Percentiles rank a stretch among this genome's conserved stretches.
phyloP scores from a whole-genome alignment of 2,797 vertebrate genomes.

The Poeciliopsis turneri region DNA sequence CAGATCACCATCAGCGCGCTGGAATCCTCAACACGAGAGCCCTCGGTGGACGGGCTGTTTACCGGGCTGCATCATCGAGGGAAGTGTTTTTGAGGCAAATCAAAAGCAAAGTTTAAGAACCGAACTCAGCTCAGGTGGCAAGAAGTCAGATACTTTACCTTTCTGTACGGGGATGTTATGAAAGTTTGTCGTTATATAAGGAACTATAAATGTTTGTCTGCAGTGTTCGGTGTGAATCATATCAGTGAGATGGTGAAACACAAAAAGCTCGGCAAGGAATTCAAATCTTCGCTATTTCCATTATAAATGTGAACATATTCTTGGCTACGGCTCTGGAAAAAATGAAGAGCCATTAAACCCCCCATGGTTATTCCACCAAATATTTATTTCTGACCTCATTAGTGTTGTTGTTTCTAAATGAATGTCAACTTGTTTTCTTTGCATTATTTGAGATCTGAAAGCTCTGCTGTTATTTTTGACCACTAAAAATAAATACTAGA shows the following conservation, averaged over 20 bases:
- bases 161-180: conserved; percentile 36
- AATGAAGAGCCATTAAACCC: too few species aligned
- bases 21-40: not conserved
- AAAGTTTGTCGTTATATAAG: conserved; percentile 44
- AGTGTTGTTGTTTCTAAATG: too few species aligned
- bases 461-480: too few species aligned
- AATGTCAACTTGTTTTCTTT: too few species aligned
- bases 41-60: conserved; percentile 3
- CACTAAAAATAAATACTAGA: too few species aligned
- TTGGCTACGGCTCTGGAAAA: not conserved
- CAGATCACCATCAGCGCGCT: conserved; percentile 3
- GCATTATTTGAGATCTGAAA: too few species aligned
- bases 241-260: not conserved
- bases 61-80: not conserved
- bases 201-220: conserved; percentile 26
- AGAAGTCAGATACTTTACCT: conserved; percentile 43
- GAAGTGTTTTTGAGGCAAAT: conserved; percentile 15
- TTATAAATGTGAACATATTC: too few species aligned
- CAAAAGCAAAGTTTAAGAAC: conserved; percentile 29
- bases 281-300: too few species aligned
- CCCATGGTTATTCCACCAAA: too few species aligned
- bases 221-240: conserved; percentile 15
- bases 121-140: conserved; percentile 40
- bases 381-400: too few species aligned
- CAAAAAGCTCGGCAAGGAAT: not conserved